phyloP scores from a whole-genome alignment of 2,797 vertebrate genomes.

The Diplodus sargus region DNA sequence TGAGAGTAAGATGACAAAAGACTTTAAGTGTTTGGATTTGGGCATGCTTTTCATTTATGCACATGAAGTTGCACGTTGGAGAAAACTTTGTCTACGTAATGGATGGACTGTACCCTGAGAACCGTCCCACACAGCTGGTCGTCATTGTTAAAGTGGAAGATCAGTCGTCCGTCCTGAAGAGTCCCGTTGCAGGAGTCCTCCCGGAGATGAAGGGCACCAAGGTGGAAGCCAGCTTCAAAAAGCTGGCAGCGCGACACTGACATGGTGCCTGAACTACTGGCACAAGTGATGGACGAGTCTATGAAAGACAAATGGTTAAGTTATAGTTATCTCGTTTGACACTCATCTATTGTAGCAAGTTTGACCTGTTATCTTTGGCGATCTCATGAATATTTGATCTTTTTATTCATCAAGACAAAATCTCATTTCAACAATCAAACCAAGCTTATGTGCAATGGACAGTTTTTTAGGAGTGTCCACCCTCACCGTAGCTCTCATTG shows the following conservation, averaged over 20 bases:
- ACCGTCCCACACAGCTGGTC: slow-evolving; percentile 75
- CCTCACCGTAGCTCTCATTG: slow-evolving; percentile 61
- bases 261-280: slow-evolving; percentile 69
- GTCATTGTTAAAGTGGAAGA: slow-evolving; percentile 78
- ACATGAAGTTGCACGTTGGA: too few species aligned
- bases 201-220: slow-evolving; percentile 68
- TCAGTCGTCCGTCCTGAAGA: slow-evolving; percentile 66
- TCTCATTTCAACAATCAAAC: too few species aligned
- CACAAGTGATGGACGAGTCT: slow-evolving; percentile 75
- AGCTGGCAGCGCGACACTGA: slow-evolving; percentile 82
- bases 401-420: too few species aligned
- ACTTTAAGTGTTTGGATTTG: too few species aligned
- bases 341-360: too few species aligned
- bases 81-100: too few species aligned
- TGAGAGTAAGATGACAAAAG: not conserved
- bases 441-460: too few species aligned
- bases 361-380: too few species aligned
- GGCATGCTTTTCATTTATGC: too few species aligned
- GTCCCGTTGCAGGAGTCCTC: slow-evolving; percentile 72
- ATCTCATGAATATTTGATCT: too few species aligned
- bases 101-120: slow-evolving; percentile 66
- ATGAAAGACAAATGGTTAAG: slow-evolving; percentile 7
- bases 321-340: too few species aligned
- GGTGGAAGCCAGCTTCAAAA: slow-evolving; percentile 78
- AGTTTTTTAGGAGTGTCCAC: not conserved